Conservation (phyloP, 2,797 vertebrate species). For the Malacoctenus gilli region DNA sequence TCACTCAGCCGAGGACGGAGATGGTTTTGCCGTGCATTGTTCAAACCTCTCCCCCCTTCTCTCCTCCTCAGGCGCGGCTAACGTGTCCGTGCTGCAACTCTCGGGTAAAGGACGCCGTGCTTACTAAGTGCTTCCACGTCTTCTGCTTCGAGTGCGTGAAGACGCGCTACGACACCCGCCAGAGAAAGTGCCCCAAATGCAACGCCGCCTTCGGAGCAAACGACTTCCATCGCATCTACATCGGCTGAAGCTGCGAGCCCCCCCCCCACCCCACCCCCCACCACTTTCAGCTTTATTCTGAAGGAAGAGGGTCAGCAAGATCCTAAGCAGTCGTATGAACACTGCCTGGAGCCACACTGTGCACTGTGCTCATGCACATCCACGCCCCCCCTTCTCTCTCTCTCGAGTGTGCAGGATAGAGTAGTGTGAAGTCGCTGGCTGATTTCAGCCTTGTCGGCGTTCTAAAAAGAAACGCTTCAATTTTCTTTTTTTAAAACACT, state of each 20-base stretch:
- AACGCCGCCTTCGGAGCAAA: constrained; percentile 97
- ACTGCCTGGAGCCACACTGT: constrained; percentile 32
- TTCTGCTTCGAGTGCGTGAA: constrained; percentile 99
- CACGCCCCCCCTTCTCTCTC: neutral
- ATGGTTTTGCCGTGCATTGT: constrained; percentile 23
- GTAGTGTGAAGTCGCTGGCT: constrained; percentile 13
- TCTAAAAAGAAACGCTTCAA: constrained; percentile 34
- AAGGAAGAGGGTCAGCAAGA: neutral
- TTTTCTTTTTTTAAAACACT: constrained; percentile 16
- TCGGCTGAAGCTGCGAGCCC: constrained; percentile 80
- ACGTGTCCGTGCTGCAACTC: constrained; percentile 98
- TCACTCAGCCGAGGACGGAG: constrained; percentile 26
- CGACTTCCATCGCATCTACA: constrained; percentile 98
- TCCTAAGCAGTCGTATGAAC: constrained; percentile 15
- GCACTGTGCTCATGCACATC: constrained; percentile 4
- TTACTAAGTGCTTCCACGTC: constrained; percentile 98
- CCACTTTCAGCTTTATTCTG: neutral
- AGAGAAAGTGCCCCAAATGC: constrained; percentile 98
- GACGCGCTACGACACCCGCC: constrained; percentile 94
- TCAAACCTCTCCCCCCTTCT: neutral
- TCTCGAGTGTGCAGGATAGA: constrained; percentile 11
- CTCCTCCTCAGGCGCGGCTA: constrained; percentile 85
- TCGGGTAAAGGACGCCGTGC: constrained; percentile 94
- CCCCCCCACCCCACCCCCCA: too few species aligned
- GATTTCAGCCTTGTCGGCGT: constrained; percentile 24